A percentile compares a stretch with the other conserved stretches of the same genome.
These are phyloP conservation scores for Dryobotodes eremita DNA, from an alignment of 2,888 invertebrate species.

Conservation along the genomic window DNA sequence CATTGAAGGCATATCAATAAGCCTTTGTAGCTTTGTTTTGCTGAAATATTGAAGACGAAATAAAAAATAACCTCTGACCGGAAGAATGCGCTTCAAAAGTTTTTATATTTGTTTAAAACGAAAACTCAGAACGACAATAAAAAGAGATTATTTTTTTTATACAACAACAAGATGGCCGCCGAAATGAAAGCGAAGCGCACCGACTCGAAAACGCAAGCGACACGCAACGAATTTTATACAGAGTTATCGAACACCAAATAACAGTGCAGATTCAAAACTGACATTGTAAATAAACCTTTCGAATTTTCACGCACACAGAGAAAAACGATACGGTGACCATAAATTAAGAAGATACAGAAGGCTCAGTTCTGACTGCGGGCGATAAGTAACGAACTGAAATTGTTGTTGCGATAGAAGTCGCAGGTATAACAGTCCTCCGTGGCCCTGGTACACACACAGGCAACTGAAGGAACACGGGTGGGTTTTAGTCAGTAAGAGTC, in stretches of 20 bases:
- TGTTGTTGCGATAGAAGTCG: neutral
- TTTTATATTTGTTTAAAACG: constrained; percentile 10
- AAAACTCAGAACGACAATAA: neutral
- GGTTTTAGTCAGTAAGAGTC: too few species aligned
- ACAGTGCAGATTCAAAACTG: constrained; percentile 63
- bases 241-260: constrained; percentile 55
- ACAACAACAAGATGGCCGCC: constrained; percentile 32
- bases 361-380: constrained; percentile 5
- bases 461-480: too few species aligned
- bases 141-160: constrained; percentile 19
- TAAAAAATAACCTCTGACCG: neutral
- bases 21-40: neutral
- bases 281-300: constrained; percentile 61
- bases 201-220: constrained; percentile 43
- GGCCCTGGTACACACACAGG: too few species aligned
- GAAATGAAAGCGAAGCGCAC: constrained; percentile 35
- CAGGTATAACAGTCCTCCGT: too few species aligned
- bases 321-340: constrained; percentile 43
- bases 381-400: neutral
- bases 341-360: constrained; percentile 40
- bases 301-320: constrained; percentile 57
- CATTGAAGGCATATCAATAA: neutral
- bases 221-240: constrained; percentile 48
- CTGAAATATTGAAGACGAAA: neutral
- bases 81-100: constrained; percentile 14